Base-by-base conservation (phyloP, 2,113 vertebrate species). In the Hypomesus transpacificus region DNA sequence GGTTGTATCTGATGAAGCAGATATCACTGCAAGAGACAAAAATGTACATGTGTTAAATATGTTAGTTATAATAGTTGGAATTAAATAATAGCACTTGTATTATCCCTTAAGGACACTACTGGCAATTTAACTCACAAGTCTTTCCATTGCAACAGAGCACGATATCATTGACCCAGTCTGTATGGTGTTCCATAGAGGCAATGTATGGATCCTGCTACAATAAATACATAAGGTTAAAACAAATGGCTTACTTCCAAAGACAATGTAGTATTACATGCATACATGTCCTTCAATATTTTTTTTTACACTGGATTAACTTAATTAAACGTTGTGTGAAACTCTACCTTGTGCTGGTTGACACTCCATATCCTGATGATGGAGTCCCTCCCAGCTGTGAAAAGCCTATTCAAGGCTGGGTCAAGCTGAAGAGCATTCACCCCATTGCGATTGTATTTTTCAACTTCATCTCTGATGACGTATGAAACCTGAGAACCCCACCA, bases 281-380 rank as follows among this genome's bases (percentile, higher is more conserved):
- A 11, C 39, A 46, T 46, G 39, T 34, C 31, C 31, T 6, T 34
- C 7, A 34, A 5, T n/a, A n/a, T n/a, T 6, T 34, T 34, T 34
- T 34, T 34, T 34, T 46, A 46, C 39, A 46, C 39, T 46, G 39
- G 39, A 46, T 46, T 7, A 46, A 46, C 9, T 46, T 46, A 46
- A 46, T 46, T 13, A 46, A 9, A 9, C 39, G 1, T 46, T 34
- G 16, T 26, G 0, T 62, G 24, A 16, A 4, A 21, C 46, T 86
- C 13, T 88, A 98, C 97, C 93, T 98, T 99, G 92, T 99, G 96
- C 87, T 98, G 97, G 86, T 93, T 98, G 87, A 98, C 93, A 18
- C 95, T 98, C 97, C 97, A 99, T 95, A 99, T 99, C 78, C 97
- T 92, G 82, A 99, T 96, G 84, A 98, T 99, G 0, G 97, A 99